Evolutionary conservation across 2,888 invertebrate genomes (phyloP), one percentile per base, ranked within the genome.

Genomic region (Synanthedon andrenaeformis): DNA sequence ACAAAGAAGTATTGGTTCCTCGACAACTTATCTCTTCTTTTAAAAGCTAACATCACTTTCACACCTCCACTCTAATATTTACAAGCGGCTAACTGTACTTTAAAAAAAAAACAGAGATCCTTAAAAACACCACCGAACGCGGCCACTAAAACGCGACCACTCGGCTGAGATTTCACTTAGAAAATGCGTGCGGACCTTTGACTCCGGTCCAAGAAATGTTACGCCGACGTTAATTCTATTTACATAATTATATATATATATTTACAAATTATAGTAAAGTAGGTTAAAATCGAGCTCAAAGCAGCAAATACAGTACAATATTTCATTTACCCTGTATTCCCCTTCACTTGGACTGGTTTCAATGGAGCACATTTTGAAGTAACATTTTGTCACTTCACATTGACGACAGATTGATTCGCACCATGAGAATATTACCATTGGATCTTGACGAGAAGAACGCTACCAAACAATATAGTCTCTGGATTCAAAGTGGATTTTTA

Each of bases 1-100:
- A 75, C 73, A 76, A 75, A 76, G 73, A 75, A 74, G 65, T 10
- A 73, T 74, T 72, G 72, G 70, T 70, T 72, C 73, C 59, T 69
- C 72, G 70, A 72, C 68, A 64, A 57, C 55, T 58, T 35, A 10
- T 1, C 35, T 35, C 35, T 10, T 35, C 35, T 35, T 35, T 35
- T 54, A 57, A 55, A 57, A 55, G 45, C 53, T 17, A 56, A 59
- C 59, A 60, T 53, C 58, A 62, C 59, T 57, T 53, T 41, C 55
- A 53, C 45, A 19, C 35, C 51, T 52, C 42, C 52, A 13, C 52
- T 49, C 53, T 54, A 60, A 58, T 70, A 70, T 70, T 56, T 67
- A 72, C 69, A 72, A 42, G 51, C 52, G 53, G 53, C 51, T 13
- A 57, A 57, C 55, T 70, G 72, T 71, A 69, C 69, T 70, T 68